A percentile compares a stretch with the other conserved stretches of the same genome.
phyloP scores from a whole-genome alignment of 2,797 vertebrate species.

The Miichthys miiuy region DNA sequence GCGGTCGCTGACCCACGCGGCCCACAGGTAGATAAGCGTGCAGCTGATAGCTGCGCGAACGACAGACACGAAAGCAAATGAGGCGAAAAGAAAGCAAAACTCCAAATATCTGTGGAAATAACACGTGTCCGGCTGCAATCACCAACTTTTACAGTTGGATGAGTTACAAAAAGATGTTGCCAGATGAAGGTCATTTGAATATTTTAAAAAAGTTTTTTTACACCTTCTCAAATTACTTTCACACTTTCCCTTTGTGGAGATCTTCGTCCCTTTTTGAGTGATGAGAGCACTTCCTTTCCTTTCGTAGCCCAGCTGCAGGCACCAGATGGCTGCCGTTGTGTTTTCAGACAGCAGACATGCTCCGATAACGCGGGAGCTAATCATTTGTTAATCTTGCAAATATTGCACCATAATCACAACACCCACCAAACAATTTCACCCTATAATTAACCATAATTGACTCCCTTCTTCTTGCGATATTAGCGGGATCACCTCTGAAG shows the following conservation, averaged over 20 bases:
- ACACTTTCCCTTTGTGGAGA: not conserved
- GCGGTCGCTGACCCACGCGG: constrained; percentile 31
- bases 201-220: constrained; percentile 9
- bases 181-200: constrained; percentile 30
- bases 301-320: constrained; percentile 37
- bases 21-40: constrained; percentile 62
- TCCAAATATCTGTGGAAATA: constrained; percentile 66
- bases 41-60: constrained; percentile 12
- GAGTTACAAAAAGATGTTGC: constrained; percentile 34
- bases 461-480: constrained; percentile 88
- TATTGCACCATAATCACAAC: constrained; percentile 91
- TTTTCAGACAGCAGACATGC: constrained; percentile 74
- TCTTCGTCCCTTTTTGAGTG: not conserved
- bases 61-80: constrained; percentile 78
- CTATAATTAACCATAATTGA: constrained; percentile 94
- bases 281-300: not conserved
- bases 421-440: constrained; percentile 95
- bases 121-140: constrained; percentile 4
- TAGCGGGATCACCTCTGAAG: constrained; percentile 89
- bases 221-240: constrained; percentile 1
- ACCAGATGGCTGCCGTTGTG: constrained; percentile 47
- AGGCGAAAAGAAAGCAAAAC: constrained; percentile 84
- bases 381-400: constrained; percentile 93
- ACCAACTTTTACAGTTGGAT: constrained; percentile 54
- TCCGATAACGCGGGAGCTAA: constrained; percentile 88